Evolutionary conservation across 1,140 invertebrate species (phyloP).

Genomic region (Ceratosolen solmsi): DNA sequence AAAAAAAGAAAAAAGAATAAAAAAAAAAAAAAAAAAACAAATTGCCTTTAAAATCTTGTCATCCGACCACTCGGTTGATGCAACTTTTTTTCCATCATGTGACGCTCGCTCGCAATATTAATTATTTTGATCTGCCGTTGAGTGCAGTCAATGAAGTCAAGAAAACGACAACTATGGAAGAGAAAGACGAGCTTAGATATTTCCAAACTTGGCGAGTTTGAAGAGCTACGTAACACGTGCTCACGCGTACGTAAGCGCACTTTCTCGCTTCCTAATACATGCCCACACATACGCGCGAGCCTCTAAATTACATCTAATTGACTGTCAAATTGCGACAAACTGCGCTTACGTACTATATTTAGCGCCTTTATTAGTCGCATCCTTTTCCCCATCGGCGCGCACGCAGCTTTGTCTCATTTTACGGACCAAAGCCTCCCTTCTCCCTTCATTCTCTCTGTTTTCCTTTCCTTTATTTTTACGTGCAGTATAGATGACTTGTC

Average conservation of each 20-base stretch:
- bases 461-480: not conserved
- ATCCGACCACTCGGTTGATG: no score
- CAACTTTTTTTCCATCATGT: no score
- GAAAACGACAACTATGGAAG: not conserved
- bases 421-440: not conserved
- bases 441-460: not conserved
- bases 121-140: no score
- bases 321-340: constrained; percentile 36
- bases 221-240: not conserved
- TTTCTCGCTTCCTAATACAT: not conserved
- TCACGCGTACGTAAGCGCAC: not conserved
- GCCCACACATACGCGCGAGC: not conserved
- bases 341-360: constrained; percentile 34
- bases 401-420: constrained; percentile 11
- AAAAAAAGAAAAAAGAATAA: no score
- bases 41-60: no score
- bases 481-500: not conserved
- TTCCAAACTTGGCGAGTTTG: not conserved
- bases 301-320: constrained; percentile 44
- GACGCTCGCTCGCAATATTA: no score
- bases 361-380: constrained; percentile 37
- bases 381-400: constrained; percentile 17
- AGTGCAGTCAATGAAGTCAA: no score
- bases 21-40: no score
- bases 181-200: not conserved